Conservation (phyloP, 2,888 invertebrate genomes). For the Helicoverpa assulta region DNA sequence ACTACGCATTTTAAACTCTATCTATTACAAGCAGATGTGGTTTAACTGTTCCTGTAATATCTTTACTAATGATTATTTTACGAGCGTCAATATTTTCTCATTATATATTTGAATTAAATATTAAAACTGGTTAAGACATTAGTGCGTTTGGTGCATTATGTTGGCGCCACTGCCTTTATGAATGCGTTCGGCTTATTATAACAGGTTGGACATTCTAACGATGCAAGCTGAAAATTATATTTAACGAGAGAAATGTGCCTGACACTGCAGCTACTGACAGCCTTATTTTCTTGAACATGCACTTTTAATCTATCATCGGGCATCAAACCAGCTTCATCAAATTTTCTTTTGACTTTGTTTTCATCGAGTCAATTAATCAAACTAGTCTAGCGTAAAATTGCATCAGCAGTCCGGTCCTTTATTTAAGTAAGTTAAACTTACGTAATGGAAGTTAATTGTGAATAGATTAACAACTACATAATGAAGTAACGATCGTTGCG, state of each 20-base stretch:
- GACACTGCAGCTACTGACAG: slow-evolving; percentile 18
- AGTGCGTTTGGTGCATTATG: slow-evolving; percentile 37
- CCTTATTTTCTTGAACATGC: background rate
- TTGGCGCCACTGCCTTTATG: slow-evolving; percentile 42
- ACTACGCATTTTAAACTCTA: background rate
- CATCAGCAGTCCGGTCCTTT: slow-evolving; percentile 28
- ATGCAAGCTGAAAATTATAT: slow-evolving; percentile 45
- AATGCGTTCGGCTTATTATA: slow-evolving; percentile 40
- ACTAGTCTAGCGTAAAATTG: slow-evolving; percentile 35
- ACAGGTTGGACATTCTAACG: slow-evolving; percentile 53
- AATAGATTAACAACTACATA: slow-evolving; percentile 45
- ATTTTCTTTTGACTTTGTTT: slow-evolving; percentile 4
- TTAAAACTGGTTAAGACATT: slow-evolving; percentile 44
- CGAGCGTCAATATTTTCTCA: slow-evolving; percentile 11
- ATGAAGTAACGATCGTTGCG: slow-evolving; percentile 34
- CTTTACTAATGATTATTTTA: slow-evolving; percentile 8
- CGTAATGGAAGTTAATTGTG: slow-evolving; percentile 35
- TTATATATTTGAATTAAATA: slow-evolving; percentile 27
- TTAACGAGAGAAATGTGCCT: slow-evolving; percentile 36
- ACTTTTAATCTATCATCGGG: background rate
- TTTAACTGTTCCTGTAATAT: background rate
- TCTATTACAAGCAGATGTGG: background rate
- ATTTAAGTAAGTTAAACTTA: slow-evolving; percentile 25
- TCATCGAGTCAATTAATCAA: slow-evolving; percentile 31
- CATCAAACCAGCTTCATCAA: background rate